Evolutionary conservation across 2,113 vertebrate genomes (phyloP), one percentile per base, ranked within the genome.

Genomic region (Microtus richardsoni): DNA sequence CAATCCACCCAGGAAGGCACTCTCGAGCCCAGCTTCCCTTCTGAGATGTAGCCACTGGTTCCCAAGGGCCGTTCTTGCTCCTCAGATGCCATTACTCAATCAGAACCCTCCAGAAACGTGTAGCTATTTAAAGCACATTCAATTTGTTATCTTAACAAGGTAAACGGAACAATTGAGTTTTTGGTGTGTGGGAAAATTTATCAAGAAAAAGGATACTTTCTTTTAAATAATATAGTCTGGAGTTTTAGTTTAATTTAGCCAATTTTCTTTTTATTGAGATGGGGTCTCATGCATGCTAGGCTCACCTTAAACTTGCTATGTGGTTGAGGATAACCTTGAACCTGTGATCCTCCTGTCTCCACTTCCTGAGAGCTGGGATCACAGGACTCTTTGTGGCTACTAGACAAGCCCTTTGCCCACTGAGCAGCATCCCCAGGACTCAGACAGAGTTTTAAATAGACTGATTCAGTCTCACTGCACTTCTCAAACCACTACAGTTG

Each of bases 51-150:
- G 80, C 28, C n/a, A 3, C 66, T 30, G 85, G 41, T 54, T 10
- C 11, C 33, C 17, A n/a, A 36, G 36, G 11, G 28, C 58, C 54
- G 11, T 60, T n/a, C 26, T 47, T 5, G 58, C 58, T 85, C 75
- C 75, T 73, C 28, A 60, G 41, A 10, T 64, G 58, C 60, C 36
- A 2, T 39, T 36, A 79, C 75, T 44, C 44, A 74, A 33, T 39
- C 66, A 0, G 60, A 87, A 41, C 47, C 77, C 39, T 58, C 49
- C 11, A 74, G 86, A 4, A 62, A 30, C 2, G 3, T 0, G 4
- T 24, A 44, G 11, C 74, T 84, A 49, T 94, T 92, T 94, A 90
- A 84, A 92, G 80, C 39, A 52, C n/a, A 3, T n/a, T 93, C 33
- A 78, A 39, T 92, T 80, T 68, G 68, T 77, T 60, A 60, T 78